Percentiles rank a stretch among this genome's conserved stretches.
Evolutionary conservation across 1,140 invertebrate genomes (phyloP).

Genomic region (Belonocnema kinseyi): DNA sequence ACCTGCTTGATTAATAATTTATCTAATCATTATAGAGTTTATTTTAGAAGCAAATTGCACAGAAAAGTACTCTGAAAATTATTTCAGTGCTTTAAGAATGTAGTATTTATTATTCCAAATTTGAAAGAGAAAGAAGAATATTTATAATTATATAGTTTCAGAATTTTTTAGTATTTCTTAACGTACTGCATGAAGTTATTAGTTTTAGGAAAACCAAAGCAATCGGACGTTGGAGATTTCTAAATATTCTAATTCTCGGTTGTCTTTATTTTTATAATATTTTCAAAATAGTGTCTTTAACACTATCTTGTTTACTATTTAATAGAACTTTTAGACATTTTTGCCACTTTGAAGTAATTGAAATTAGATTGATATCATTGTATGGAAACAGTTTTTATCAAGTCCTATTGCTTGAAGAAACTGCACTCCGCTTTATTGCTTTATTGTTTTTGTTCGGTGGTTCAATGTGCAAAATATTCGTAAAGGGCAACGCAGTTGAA

Average conservation of each 20-base stretch:
- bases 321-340: no score
- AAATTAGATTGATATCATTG: no score
- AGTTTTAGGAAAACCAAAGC: no score
- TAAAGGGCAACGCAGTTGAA: neutral
- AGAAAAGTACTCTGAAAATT: neutral
- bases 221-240: no score
- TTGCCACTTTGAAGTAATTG: no score
- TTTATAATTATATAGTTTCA: neutral
- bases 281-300: no score
- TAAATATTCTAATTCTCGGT: no score
- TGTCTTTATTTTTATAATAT: no score
- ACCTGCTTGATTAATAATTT: neutral
- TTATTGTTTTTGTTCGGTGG: neutral
- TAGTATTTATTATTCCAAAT: slow-evolving; percentile 1
- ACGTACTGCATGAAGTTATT: no score
- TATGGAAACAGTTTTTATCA: neutral
- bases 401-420: slow-evolving; percentile 1
- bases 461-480: slow-evolving; percentile 10
- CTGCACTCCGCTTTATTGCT: neutral
- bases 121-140: neutral
- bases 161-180: neutral
- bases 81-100: neutral
- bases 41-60: neutral
- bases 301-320: no score
- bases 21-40: neutral